These are phyloP conservation scores for Pantelozetes paolii DNA, from an alignment of 2,888 invertebrate genomes.

Conservation along the genomic window DNA sequence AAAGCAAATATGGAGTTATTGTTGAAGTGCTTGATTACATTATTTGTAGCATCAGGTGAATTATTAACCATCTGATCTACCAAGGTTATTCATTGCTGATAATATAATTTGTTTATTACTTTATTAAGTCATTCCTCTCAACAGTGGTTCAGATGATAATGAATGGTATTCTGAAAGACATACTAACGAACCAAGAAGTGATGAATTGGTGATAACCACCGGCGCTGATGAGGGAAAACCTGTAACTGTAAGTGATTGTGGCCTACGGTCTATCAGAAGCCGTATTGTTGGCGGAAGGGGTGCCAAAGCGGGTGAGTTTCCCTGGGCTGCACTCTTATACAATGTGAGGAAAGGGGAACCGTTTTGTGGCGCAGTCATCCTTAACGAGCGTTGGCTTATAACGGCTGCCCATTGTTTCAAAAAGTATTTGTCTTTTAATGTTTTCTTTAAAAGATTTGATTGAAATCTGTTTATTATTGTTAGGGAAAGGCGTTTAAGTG, in stretches of 20 bases:
- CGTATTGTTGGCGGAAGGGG: constrained; percentile 2
- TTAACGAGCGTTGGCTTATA: constrained; percentile 1
- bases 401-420: constrained; percentile 25
- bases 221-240: background rate
- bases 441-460: too few species aligned
- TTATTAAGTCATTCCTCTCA: background rate
- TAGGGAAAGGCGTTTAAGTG: background rate
- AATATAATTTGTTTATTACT: too few species aligned
- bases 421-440: background rate
- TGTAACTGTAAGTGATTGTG: constrained; percentile 1
- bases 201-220: background rate
- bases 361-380: constrained; percentile 9
- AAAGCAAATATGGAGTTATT: too few species aligned
- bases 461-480: background rate
- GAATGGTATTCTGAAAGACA: background rate
- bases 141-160: background rate
- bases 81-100: too few species aligned
- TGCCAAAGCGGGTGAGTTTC: background rate
- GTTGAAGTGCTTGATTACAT: too few species aligned
- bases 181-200: background rate
- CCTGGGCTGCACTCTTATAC: background rate
- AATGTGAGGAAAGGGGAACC: background rate
- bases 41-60: too few species aligned
- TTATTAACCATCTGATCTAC: too few species aligned
- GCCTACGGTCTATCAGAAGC: background rate